Percentiles rank a stretch among this genome's conserved stretches.
Conservation (phyloP, 1,140 invertebrate species). For the Hesperophylax magnus region DNA sequence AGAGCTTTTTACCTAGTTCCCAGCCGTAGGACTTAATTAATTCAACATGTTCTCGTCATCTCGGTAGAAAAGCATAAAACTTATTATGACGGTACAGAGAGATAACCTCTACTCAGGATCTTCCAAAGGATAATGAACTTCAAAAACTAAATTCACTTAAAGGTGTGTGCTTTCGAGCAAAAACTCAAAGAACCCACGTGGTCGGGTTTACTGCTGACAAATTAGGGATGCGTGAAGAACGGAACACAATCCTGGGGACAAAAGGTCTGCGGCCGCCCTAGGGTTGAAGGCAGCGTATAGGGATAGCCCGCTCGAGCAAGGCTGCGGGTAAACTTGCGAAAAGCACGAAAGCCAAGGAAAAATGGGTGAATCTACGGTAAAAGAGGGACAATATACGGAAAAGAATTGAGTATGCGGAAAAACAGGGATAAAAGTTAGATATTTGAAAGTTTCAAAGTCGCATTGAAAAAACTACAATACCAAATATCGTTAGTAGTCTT, state of each 20-base stretch:
- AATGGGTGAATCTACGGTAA: not conserved
- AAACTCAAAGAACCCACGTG: conserved; percentile 2
- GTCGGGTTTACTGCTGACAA: not conserved
- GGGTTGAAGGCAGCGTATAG: not conserved
- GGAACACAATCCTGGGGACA: conserved; percentile 19
- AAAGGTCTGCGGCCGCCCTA: not conserved
- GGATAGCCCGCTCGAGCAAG: not conserved
- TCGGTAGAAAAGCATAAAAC: too few relatives aligned
- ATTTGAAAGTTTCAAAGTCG: too few relatives aligned
- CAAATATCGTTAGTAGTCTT: too few relatives aligned
- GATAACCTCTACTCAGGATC: too few relatives aligned
- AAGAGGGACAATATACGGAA: not conserved
- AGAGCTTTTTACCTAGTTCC: too few relatives aligned
- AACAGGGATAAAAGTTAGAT: too few relatives aligned
- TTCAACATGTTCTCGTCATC: too few relatives aligned
- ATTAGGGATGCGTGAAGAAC: conserved; percentile 29
- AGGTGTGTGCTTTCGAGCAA: not conserved
- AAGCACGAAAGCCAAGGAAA: not conserved
- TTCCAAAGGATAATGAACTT: not conserved
- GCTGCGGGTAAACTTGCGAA: not conserved
- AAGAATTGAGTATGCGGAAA: not conserved
- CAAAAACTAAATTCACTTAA: not conserved
- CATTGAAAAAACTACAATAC: too few relatives aligned
- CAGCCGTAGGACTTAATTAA: too few relatives aligned
- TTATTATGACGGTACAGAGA: too few relatives aligned